A percentile compares a stretch with the other conserved stretches of the same genome.
These are phyloP conservation scores for Margaritifera margaritifera DNA, from an alignment of 2,888 invertebrate species.

Conservation along the genomic window DNA sequence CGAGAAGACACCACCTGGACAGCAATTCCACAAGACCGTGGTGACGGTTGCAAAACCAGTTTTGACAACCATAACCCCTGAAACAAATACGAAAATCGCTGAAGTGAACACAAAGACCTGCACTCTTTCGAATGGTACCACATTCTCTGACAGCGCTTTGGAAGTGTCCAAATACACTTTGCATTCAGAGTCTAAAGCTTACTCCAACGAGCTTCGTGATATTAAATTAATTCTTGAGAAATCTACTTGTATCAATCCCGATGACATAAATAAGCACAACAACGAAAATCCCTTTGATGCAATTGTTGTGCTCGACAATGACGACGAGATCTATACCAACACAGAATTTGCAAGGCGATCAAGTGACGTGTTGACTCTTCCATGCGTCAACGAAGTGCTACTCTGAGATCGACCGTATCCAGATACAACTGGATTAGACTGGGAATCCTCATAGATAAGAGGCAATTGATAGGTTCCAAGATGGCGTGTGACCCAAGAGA, in stretches of 20 bases:
- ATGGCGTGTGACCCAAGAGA: neutral
- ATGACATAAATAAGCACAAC: conserved; percentile 5
- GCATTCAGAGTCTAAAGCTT: conserved; percentile 41
- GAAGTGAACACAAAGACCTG: neutral
- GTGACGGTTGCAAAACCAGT: conserved; percentile 25
- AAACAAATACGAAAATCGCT: conserved; percentile 9
- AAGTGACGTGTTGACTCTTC: conserved; percentile 9
- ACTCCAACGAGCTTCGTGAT: conserved; percentile 53
- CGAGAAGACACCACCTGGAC: conserved; percentile 24
- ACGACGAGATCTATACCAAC: neutral
- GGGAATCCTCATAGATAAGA: too few relatives aligned
- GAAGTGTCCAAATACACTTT: conserved; percentile 38
- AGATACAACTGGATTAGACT: too few relatives aligned
- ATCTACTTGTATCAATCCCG: conserved; percentile 43
- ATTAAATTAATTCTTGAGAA: conserved; percentile 54
- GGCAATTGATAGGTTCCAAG: too few relatives aligned
- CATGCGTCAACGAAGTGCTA: conserved; percentile 23
- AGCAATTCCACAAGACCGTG: conserved; percentile 4
- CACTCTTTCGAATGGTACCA: neutral
- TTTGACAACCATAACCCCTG: neutral
- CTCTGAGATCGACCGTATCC: conserved; percentile 10
- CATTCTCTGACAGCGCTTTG: conserved; percentile 31
- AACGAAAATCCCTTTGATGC: conserved; percentile 12
- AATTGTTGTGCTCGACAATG: conserved; percentile 18
- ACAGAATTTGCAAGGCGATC: neutral